Evolutionary conservation across 2,113 vertebrate species (phyloP).

Genomic region (Gadus macrocephalus): DNA sequence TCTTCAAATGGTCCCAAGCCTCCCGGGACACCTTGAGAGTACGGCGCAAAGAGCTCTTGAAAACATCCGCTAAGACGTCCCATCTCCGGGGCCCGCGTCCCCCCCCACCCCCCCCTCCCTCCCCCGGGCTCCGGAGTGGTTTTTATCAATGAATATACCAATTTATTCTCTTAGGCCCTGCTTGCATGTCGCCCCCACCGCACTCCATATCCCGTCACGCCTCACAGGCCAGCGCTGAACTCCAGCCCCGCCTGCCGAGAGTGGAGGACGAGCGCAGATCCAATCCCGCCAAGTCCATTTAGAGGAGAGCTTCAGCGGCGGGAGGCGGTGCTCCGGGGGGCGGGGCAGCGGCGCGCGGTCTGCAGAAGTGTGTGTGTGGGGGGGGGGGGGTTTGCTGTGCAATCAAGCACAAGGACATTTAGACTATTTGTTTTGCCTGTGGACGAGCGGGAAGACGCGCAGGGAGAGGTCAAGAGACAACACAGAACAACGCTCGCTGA

Average conservation of each 20-base stretch:
- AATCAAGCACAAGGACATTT: slow-evolving; percentile 63
- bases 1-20: too few species aligned
- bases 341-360: slow-evolving; percentile 15
- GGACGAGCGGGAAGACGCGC: slow-evolving; percentile 41
- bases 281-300: slow-evolving; percentile 52
- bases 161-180: slow-evolving; percentile 34
- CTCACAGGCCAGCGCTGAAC: slow-evolving; percentile 54
- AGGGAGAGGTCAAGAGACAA: slow-evolving; percentile 44
- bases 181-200: slow-evolving; percentile 27
- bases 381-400: slow-evolving; percentile 28
- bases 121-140: slow-evolving; percentile 28
- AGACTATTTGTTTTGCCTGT: slow-evolving; percentile 66
- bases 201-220: slow-evolving; percentile 42
- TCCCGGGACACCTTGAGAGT: too few species aligned
- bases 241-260: slow-evolving; percentile 50
- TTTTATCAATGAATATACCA: slow-evolving; percentile 50
- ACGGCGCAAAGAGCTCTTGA: slow-evolving; percentile 34
- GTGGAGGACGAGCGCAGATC: slow-evolving; percentile 30
- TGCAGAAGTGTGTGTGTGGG: slow-evolving; percentile 11
- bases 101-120: neutral
- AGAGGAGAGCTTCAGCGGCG: slow-evolving; percentile 47
- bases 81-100: slow-evolving; percentile 19
- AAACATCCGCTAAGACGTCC: slow-evolving; percentile 33
- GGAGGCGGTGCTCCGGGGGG: slow-evolving; percentile 45
- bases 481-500: slow-evolving; percentile 36